Percentiles rank a stretch among this genome's conserved stretches.
Conservation (phyloP, 1,140 invertebrate genomes). For the Drosophila orena region DNA sequence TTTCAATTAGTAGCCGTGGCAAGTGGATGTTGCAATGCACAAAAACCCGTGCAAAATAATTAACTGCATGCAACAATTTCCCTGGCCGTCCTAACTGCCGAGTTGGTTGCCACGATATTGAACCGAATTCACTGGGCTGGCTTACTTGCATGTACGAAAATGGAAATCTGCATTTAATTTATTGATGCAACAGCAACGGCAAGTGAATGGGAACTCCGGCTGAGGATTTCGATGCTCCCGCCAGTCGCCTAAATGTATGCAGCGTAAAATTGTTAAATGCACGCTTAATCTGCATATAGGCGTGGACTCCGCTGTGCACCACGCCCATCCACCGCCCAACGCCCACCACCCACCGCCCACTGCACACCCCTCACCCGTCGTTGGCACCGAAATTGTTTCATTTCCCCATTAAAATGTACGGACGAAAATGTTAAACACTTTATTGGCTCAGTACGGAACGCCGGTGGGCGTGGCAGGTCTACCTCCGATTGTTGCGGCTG, state of each 20-base stretch:
- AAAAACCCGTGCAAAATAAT: constrained; percentile 79
- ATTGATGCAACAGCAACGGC: constrained; percentile 62
- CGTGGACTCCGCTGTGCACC: constrained; percentile 14
- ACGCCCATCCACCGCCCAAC: constrained; percentile 17
- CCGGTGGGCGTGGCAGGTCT: constrained; percentile 24
- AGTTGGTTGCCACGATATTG: constrained; percentile 45
- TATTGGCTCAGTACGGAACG: constrained; percentile 57
- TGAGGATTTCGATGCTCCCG: constrained; percentile 49
- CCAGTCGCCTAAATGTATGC: constrained; percentile 74
- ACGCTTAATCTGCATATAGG: constrained; percentile 78
- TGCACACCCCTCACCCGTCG: constrained; percentile 7
- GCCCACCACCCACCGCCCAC: constrained; percentile 5
- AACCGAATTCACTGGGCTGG: constrained; percentile 22
- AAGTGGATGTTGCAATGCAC: constrained; percentile 48
- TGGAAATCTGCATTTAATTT: constrained; percentile 83
- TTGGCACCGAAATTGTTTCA: constrained; percentile 70
- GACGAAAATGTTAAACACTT: constrained; percentile 75
- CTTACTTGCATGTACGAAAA: constrained; percentile 53
- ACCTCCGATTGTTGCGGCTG: constrained; percentile 64
- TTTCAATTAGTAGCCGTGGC: constrained; percentile 69
- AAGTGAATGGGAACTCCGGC: constrained; percentile 31
- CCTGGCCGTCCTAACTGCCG: constrained; percentile 70
- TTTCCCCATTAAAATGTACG: constrained; percentile 79
- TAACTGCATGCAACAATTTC: constrained; percentile 82
- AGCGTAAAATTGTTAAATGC: constrained; percentile 81